A percentile compares a stretch with the other conserved stretches of the same genome.
phyloP scores from a whole-genome alignment of 2,888 invertebrate genomes.

The Cryptocheilus praepositus region DNA sequence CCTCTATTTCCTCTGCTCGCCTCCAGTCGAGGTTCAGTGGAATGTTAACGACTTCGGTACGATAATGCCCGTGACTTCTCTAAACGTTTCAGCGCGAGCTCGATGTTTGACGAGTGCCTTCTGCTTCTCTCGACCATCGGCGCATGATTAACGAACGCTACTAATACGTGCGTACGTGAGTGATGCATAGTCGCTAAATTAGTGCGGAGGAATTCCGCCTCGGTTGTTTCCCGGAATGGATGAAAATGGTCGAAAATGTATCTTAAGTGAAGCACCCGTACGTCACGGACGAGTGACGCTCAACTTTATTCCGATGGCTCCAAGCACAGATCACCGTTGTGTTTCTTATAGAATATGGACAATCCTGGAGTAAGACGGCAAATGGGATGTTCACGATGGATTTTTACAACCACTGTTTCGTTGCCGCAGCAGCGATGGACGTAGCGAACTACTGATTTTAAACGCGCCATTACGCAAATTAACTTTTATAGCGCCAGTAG shows the following conservation, averaged over 20 bases:
- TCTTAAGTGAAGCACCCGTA: too few relatives aligned
- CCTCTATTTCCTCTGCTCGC: constrained; percentile 11
- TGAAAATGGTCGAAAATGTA: too few relatives aligned
- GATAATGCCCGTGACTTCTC: constrained; percentile 31
- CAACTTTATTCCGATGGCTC: too few relatives aligned
- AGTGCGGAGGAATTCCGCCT: not conserved
- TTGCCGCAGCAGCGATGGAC: not conserved
- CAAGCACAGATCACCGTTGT: not conserved
- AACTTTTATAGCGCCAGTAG: constrained; percentile 65
- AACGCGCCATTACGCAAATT: constrained; percentile 71
- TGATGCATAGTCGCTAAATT: not conserved
- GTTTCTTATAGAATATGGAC: not conserved
- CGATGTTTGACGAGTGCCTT: constrained; percentile 37
- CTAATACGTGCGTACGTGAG: not conserved
- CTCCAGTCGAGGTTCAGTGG: constrained; percentile 4
- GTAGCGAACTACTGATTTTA: constrained; percentile 58
- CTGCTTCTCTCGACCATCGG: constrained; percentile 18
- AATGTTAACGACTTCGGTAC: constrained; percentile 40
- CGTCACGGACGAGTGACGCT: too few relatives aligned
- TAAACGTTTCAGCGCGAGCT: constrained; percentile 23
- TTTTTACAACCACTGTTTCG: not conserved
- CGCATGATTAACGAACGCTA: constrained; percentile 40
- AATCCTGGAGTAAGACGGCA: not conserved
- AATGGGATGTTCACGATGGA: too few relatives aligned
- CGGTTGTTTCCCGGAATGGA: too few relatives aligned